phyloP scores from a whole-genome alignment of 2,797 vertebrate species.

The Margarornis squamiger region DNA sequence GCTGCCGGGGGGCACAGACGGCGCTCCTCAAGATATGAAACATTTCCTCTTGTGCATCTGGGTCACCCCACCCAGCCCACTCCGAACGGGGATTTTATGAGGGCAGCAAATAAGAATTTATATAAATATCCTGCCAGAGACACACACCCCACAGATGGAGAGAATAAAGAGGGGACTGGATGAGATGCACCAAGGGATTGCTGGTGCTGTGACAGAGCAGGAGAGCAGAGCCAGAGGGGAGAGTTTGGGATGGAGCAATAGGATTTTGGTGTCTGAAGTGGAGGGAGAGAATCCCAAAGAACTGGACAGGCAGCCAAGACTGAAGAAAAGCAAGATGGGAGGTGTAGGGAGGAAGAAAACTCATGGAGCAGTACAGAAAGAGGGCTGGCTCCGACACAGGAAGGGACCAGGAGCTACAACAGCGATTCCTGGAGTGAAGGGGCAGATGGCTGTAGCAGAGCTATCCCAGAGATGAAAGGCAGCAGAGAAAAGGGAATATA shows the following conservation, averaged over 20 bases:
- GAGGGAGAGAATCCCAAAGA: background rate
- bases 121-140: conserved; percentile 59
- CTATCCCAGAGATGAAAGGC: background rate
- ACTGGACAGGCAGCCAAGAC: background rate
- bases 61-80: conserved; percentile 53
- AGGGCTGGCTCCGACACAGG: background rate
- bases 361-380: rapidly evolving
- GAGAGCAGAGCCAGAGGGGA: background rate
- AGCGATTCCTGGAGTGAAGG: background rate
- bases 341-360: background rate
- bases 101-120: conserved; percentile 56
- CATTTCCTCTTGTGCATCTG: conserved; percentile 71
- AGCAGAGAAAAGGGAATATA: background rate
- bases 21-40: conserved; percentile 70
- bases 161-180: conserved; percentile 37
- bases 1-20: conserved; percentile 65
- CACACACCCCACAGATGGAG: conserved; percentile 46
- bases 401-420: background rate
- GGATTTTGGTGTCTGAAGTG: background rate
- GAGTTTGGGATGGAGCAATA: background rate
- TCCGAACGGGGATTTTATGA: conserved; percentile 70
- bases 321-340: background rate
- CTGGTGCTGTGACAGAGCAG: background rate
- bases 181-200: rapidly evolving
- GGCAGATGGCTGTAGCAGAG: conserved; percentile 9